A percentile compares a stretch with the other conserved stretches of the same genome.
These are phyloP conservation scores for Linyphia triangularis DNA, from an alignment of 2,888 invertebrate species.

Conservation along the genomic window DNA sequence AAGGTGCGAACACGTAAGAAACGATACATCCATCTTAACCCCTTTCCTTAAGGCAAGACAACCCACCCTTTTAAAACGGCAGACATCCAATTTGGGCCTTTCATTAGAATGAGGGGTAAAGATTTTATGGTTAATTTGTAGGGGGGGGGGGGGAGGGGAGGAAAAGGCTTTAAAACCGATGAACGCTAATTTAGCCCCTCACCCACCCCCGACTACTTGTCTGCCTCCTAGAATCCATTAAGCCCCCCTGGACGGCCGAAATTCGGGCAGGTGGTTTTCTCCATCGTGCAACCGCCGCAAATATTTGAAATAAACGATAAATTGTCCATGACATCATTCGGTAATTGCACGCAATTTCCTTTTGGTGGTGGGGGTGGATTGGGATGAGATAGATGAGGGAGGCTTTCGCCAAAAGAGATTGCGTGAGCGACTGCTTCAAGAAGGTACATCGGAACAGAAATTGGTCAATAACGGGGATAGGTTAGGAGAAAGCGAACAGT, in stretches of 20 bases:
- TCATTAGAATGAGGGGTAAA: conserved; percentile 73
- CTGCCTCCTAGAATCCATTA: conserved; percentile 74
- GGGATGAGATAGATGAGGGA: conserved; percentile 70
- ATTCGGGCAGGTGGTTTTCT: conserved; percentile 74
- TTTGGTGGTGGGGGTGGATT: conserved; percentile 30
- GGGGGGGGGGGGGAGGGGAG: conserved; percentile 24
- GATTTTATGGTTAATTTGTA: conserved; percentile 74
- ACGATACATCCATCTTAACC: conserved; percentile 65
- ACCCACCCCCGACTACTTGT: conserved; percentile 66
- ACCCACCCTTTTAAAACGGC: conserved; percentile 47
- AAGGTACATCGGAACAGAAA: conserved; percentile 68
- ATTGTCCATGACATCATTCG: conserved; percentile 76
- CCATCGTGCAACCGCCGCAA: conserved; percentile 72
- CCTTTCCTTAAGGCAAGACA: background rate
- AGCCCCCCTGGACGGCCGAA: conserved; percentile 48
- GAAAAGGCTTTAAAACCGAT: conserved; percentile 65
- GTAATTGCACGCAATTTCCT: conserved; percentile 76
- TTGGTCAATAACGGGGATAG: conserved; percentile 73
- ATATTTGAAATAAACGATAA: conserved; percentile 76
- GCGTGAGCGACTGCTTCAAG: conserved; percentile 65
- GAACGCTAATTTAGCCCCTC: conserved; percentile 70
- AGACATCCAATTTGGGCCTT: conserved; percentile 71
- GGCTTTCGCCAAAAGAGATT: conserved; percentile 69
- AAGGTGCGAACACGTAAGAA: conserved; percentile 32
- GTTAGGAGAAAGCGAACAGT: conserved; percentile 56